Evolutionary conservation across 2,888 invertebrate species (phyloP), one percentile per base, ranked within the genome.

Genomic region (Eupithecia pulchellata): DNA sequence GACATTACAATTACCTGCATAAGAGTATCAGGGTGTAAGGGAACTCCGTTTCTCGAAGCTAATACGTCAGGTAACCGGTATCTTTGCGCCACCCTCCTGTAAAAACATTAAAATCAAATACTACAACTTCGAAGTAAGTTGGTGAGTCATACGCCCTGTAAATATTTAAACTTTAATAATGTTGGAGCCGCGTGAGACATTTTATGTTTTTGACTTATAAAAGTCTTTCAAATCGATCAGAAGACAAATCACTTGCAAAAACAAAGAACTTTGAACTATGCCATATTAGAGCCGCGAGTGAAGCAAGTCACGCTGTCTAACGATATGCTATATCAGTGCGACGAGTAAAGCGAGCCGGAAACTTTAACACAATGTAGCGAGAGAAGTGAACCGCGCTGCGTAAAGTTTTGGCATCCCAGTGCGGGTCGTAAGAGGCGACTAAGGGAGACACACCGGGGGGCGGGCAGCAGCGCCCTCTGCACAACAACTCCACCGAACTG

Each of bases 21-120:
- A 4, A 61, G 25, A 0, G 64, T 71, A 30, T 71, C 68, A 0
- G 67, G 42, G 4, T 84, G 85, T 58, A 90, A 30, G 58, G 29
- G 58, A 29, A 60, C 32, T n/a, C 58, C 58, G n/a, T 60, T 60
- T 27, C 58, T 29, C 4, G 58, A 60, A 17, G 58, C 58, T 29
- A 30, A n/a, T 11, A 60, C 58, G 8, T 60, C 58, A 14, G 58
- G 58, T 1, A 60, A 20, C 3, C 30, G 27, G 30, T 60, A 60
- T n/a, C 58, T 32, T n/a, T 60, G 58, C 32, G 58, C 58, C 11
- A 60, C 58, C 11, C 20, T 30, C n/a, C 58, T 60, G 58, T 4
- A 60, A 60, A 60, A 32, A 57, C 1, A 57, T 17, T 1, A 25
- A 9, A 52, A 52, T 52, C 11, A 52, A 25, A 11, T 11, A 52